Evolutionary conservation across 2,113 vertebrate genomes (phyloP).

Genomic region (Python bivittatus): DNA sequence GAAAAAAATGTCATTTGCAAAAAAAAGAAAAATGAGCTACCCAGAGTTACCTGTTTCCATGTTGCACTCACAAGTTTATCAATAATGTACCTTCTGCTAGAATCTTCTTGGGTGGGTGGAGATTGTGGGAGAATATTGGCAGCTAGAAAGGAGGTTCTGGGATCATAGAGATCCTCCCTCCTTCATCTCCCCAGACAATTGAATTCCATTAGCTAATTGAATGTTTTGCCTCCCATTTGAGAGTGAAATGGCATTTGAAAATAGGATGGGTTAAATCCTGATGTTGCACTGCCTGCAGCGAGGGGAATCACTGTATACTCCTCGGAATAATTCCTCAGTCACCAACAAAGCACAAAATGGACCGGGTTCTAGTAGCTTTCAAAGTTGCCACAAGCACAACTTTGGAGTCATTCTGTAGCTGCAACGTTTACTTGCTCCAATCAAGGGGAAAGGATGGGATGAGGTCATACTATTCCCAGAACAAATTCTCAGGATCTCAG

Average conservation of each 20-base stretch:
- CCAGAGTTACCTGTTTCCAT: conserved; percentile 49
- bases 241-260: neutral
- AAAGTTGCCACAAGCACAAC: neutral
- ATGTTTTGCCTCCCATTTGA: neutral
- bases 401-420: neutral
- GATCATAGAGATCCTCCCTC: neutral
- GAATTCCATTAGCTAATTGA: neutral
- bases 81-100: neutral
- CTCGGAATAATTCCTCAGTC: neutral
- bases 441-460: neutral
- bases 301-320: too few relatives aligned
- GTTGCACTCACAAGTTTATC: conserved; percentile 33
- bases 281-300: neutral
- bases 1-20: conserved; percentile 41
- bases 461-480: fast-evolving
- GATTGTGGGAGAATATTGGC: neutral
- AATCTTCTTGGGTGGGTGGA: neutral
- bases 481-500: too few relatives aligned
- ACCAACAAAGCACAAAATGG: neutral
- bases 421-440: neutral
- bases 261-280: neutral
- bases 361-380: neutral
- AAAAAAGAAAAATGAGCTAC: conserved; percentile 29
- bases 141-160: neutral
- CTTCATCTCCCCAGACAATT: neutral